Evolutionary conservation across 2,113 vertebrate species (phyloP), one percentile per base, ranked within the genome.

Genomic region (Megaleporinus macrocephalus): DNA sequence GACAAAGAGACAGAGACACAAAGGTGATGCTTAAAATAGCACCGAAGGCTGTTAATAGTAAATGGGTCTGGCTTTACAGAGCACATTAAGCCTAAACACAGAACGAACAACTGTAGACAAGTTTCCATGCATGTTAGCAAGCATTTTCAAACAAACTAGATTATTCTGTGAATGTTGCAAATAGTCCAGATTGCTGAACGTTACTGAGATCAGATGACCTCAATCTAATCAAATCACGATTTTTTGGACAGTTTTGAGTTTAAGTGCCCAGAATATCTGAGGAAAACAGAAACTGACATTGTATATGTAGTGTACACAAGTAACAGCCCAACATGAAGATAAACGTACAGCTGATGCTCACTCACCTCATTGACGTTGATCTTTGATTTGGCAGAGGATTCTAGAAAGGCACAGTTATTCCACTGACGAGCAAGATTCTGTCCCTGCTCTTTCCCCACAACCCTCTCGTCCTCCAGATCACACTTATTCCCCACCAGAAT

Each of bases 391-490:
- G 98, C 98, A 85, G 98, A 99, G 1, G 98, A 98, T 94, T 99
- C 98, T 97, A 99, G 95, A 95, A 99, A 99, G 98, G 98, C 98
- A 98, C 98, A 99, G 95, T 97, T 98, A 96, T 94, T 97, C 98
- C 98, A 99, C 94, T 99, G 98, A 89, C 98, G 94, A 86, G 98
- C 97, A 93, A 99, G 92, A 90, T 97, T 99, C 89, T 99, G 98
- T 66, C 98, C 98, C 93, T 99, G 98, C 89, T 99, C 98, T 91
- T 99, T 99, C 84, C 98, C 98, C 1, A 99, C 98, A 78, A 99
- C 98, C 33, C 98, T 95, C 77, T 99, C 98, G 59, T 98, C 97
- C 92, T 99, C 98, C 95, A 99, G 94, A 93, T 99, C 98, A 90
- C 98, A 99, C 94, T 99, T 99, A 92, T 99, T 99, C 89, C 98